Evolutionary conservation across 2,888 invertebrate species (phyloP).

Genomic region (Pristionchus entomophagus): DNA sequence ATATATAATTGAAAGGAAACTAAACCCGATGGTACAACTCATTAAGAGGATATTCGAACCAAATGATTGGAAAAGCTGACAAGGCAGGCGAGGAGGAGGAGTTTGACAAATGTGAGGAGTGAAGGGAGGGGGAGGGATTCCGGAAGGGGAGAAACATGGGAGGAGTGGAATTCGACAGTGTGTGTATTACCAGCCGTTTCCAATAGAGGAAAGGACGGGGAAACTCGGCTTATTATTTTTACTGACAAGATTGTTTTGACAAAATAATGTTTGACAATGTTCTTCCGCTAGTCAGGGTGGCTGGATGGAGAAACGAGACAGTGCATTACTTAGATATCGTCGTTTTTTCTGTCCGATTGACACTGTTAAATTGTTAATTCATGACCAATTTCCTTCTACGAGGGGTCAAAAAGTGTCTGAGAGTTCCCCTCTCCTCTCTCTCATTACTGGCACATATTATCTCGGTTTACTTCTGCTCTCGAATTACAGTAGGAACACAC

Average conservation of each 20-base stretch:
- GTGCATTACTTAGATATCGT: too few relatives aligned
- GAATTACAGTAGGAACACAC: neutral
- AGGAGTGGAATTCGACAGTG: conserved; percentile 35
- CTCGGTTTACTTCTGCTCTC: neutral
- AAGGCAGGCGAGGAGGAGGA: neutral
- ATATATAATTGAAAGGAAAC: neutral
- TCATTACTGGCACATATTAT: neutral
- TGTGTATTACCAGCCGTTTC: neutral
- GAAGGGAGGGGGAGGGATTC: neutral
- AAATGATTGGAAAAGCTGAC: neutral
- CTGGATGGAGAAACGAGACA: neutral
- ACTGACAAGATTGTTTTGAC: neutral
- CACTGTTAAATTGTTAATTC: too few relatives aligned
- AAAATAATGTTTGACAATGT: neutral
- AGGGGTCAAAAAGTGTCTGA: neutral
- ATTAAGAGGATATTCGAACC: neutral
- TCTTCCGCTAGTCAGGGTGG: neutral
- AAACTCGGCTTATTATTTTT: too few relatives aligned
- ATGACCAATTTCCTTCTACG: neutral
- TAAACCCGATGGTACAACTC: too few relatives aligned
- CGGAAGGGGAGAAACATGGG: conserved; percentile 13
- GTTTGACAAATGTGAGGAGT: conserved; percentile 16
- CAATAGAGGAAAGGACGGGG: neutral
- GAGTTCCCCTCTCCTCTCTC: too few relatives aligned
- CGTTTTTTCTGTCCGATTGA: too few relatives aligned